Conservation (phyloP, 2,797 vertebrate species). For the Labroides dimidiatus region DNA sequence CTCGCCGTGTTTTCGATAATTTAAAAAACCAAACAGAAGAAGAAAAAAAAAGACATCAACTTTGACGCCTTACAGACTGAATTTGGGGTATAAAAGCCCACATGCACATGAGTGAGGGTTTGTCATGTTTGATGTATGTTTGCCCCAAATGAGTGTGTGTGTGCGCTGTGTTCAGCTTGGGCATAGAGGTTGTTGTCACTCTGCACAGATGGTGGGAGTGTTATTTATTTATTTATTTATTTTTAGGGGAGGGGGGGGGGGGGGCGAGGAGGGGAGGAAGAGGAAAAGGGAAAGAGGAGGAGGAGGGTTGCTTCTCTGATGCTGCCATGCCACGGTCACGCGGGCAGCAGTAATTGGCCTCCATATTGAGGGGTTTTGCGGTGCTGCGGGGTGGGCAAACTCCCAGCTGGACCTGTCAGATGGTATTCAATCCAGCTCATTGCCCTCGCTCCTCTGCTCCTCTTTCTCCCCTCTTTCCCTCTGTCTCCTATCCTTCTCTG, state of each 20-base stretch:
- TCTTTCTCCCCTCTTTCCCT: constrained; percentile 60
- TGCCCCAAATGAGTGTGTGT: constrained; percentile 47
- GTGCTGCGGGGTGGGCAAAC: constrained; percentile 84
- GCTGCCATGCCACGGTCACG: constrained; percentile 85
- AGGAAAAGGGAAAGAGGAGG: constrained; percentile 48
- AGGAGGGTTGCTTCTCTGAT: constrained; percentile 71
- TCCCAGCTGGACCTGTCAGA: constrained; percentile 89
- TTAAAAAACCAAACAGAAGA: neutral
- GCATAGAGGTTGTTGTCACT: constrained; percentile 85
- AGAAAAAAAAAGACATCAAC: neutral
- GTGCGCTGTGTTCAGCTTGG: constrained; percentile 62
- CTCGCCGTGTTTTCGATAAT: constrained; percentile 12
- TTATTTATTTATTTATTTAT: constrained; percentile 68
- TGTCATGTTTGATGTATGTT: constrained; percentile 66
- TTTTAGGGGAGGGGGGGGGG: constrained; percentile 31
- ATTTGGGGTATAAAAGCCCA: constrained; percentile 27
- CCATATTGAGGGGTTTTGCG: constrained; percentile 88
- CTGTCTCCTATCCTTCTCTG: constrained; percentile 60
- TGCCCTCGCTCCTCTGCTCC: constrained; percentile 79
- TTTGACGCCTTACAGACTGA: constrained; percentile 7
- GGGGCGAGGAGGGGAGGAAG: constrained; percentile 32
- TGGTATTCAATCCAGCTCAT: constrained; percentile 88
- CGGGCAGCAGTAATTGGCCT: constrained; percentile 88
- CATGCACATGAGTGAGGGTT: constrained; percentile 52
- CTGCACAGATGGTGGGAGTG: constrained; percentile 86